A percentile compares a stretch with the other conserved stretches of the same genome.
phyloP scores from a whole-genome alignment of 30 jellyfish, hydroid and myxozoan species.

The Aurelia sp. region DNA sequence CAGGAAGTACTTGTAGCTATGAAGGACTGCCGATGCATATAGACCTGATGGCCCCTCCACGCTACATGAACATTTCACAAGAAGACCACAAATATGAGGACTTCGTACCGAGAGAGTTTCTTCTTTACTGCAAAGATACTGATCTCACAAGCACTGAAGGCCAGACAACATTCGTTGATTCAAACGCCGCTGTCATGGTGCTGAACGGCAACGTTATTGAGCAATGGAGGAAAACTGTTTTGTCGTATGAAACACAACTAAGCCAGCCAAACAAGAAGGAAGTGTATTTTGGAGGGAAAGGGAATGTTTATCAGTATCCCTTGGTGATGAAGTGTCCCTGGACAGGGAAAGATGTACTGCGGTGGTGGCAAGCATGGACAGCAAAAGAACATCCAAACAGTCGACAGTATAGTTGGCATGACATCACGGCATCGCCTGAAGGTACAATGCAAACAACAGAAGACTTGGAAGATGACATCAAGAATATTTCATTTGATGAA shows the following conservation, averaged over 20 bases:
- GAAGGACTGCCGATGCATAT: constrained; percentile 66
- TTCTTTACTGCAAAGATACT: constrained; percentile 3
- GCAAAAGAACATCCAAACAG: constrained; percentile 26
- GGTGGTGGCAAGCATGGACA: constrained; percentile 76
- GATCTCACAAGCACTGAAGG: constrained; percentile 12
- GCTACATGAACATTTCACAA: constrained; percentile 58
- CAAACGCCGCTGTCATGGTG: constrained; percentile 36
- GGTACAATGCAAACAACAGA: background rate
- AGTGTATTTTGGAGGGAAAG: constrained; percentile 65
- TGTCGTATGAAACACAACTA: background rate
- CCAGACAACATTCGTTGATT: constrained; percentile 56
- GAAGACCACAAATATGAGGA: constrained; percentile 48
- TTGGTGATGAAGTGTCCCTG: constrained; percentile 53
- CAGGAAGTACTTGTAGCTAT: constrained; percentile 51
- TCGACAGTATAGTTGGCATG: constrained; percentile 43
- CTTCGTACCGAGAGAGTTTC: constrained; percentile 50
- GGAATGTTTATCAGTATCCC: constrained; percentile 48
- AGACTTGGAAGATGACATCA: constrained; percentile 46
- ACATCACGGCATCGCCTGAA: constrained; percentile 5
- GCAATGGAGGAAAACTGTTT: constrained; percentile 40
- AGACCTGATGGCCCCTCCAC: constrained; percentile 60
- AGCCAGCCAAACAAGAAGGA: no score
- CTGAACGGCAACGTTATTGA: constrained; percentile 15
- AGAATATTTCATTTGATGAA: constrained; percentile 33
- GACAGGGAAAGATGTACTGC: constrained; percentile 49